phyloP scores from a whole-genome alignment of 2,113 vertebrate species.

The Notechis scutatus region DNA sequence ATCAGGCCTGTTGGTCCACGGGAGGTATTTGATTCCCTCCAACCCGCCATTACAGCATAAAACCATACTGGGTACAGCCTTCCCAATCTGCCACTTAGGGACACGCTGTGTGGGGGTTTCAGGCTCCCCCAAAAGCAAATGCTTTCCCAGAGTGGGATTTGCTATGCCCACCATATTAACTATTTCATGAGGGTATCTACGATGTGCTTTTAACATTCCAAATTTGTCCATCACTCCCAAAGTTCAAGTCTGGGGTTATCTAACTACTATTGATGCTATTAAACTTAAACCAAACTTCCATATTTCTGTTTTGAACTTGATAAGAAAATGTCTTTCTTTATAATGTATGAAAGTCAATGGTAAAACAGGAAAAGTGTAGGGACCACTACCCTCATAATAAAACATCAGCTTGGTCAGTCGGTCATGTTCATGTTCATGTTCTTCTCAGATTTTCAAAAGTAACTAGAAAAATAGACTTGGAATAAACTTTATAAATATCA shows the following conservation, averaged over 20 bases:
- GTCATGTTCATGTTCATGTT: background rate
- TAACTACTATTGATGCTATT: background rate
- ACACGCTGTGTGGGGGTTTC: too few relatives aligned
- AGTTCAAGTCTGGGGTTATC: background rate
- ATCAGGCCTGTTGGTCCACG: too few relatives aligned
- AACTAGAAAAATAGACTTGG: background rate
- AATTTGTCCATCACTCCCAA: background rate
- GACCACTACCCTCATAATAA: background rate
- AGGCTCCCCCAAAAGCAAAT: too few relatives aligned
- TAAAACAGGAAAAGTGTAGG: background rate
- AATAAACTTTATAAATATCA: background rate
- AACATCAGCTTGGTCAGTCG: background rate
- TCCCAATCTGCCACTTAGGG: too few relatives aligned
- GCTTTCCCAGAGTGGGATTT: too few relatives aligned
- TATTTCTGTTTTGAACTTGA: background rate
- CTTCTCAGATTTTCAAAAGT: conserved; percentile 14
- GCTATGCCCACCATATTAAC: background rate
- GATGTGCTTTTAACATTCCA: background rate
- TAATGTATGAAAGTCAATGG: background rate
- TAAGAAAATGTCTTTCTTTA: background rate
- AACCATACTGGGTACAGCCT: too few relatives aligned
- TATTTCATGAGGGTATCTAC: background rate
- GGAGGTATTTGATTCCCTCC: too few relatives aligned
- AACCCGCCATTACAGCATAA: too few relatives aligned
- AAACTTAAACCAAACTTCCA: background rate